Percentiles rank a stretch among this genome's conserved stretches.
Evolutionary conservation across 2,888 invertebrate species (phyloP).

Genomic region (Pachydiplax longipennis): DNA sequence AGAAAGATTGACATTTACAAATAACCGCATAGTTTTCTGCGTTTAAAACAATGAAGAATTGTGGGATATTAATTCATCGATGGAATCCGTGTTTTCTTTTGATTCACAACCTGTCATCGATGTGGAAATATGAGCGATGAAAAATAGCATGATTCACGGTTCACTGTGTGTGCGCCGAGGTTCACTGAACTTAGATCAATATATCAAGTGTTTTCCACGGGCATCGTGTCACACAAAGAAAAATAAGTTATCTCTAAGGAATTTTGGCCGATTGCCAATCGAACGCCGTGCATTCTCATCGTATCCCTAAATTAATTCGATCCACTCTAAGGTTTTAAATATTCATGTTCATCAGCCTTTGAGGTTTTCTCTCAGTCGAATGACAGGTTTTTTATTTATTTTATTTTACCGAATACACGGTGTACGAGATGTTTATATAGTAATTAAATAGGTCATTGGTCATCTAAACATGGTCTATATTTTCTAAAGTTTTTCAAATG

Average conservation of each 20-base stretch:
- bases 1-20: not conserved
- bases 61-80: not conserved
- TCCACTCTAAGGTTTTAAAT: no score
- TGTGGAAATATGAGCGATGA: not conserved
- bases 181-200: not conserved
- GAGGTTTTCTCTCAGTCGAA: no score
- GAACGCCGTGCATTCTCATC: not conserved
- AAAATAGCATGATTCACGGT: not conserved
- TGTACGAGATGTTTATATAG: no score
- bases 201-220: not conserved
- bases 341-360: no score
- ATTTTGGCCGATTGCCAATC: not conserved
- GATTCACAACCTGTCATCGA: not conserved
- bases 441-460: no score
- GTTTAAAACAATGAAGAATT: not conserved
- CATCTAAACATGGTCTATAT: no score
- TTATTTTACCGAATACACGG: no score
- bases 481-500: no score
- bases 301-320: no score
- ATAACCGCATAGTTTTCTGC: not conserved
- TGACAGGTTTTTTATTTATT: no score
- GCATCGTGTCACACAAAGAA: not conserved
- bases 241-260: not conserved
- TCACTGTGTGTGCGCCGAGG: not conserved
- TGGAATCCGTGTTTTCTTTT: not conserved